phyloP scores from a whole-genome alignment of 2,797 vertebrate genomes.

The Enteromius argenteus region DNA sequence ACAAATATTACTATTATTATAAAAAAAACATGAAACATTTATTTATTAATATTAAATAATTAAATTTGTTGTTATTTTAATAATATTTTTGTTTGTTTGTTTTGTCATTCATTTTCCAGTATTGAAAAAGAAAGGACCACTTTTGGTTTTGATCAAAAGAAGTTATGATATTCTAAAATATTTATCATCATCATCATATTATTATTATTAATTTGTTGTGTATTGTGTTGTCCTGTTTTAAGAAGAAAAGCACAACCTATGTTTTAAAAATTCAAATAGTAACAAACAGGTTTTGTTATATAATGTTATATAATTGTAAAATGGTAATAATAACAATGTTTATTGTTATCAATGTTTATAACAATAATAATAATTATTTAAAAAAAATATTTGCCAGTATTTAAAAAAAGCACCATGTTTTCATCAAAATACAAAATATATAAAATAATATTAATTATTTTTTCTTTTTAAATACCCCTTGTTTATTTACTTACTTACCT shows the following conservation, averaged over 20 bases:
- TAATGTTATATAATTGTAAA: no score
- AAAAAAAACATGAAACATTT: neutral
- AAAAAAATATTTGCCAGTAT: no score
- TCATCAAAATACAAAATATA: neutral
- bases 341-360: no score
- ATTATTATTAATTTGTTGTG: no score
- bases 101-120: neutral
- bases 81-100: neutral
- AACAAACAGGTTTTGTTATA: no score
- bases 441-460: neutral
- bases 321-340: no score
- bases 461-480: neutral
- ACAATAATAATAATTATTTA: neutral
- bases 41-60: neutral
- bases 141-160: neutral
- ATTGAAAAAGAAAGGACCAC: neutral
- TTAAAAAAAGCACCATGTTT: neutral
- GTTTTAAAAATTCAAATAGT: no score
- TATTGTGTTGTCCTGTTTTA: no score
- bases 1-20: no score
- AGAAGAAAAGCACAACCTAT: no score
- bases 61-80: no score
- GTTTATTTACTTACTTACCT: neutral
- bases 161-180: no score
- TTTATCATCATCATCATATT: neutral